Evolutionary conservation across 2,888 invertebrate genomes (phyloP).

Genomic region (Caenorhabditis virilis): DNA sequence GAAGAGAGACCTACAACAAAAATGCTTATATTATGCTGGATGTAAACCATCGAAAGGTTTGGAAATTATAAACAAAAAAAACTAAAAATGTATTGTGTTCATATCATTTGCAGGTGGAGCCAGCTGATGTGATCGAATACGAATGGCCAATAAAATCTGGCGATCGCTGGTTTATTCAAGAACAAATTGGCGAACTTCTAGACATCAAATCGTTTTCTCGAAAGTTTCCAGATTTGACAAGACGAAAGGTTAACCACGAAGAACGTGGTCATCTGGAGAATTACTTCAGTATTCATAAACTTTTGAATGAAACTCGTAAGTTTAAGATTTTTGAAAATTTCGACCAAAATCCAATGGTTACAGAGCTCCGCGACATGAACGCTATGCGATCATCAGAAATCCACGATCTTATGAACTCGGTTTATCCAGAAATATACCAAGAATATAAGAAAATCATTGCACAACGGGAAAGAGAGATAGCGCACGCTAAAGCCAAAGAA

Average conservation of each 20-base stretch:
- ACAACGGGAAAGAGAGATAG: conserved; percentile 69
- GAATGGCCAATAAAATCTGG: conserved; percentile 66
- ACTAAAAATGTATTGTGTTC: too few species aligned
- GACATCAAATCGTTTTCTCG: conserved; percentile 95
- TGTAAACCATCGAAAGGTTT: conserved; percentile 25
- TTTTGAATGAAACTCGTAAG: conserved; percentile 50
- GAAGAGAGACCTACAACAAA: conserved; percentile 12
- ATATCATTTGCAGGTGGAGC: conserved; percentile 25
- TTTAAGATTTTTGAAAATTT: conserved; percentile 4
- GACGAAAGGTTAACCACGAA: conserved; percentile 77
- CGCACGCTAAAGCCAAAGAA: conserved; percentile 70
- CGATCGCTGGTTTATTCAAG: conserved; percentile 75
- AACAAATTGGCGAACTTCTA: conserved; percentile 90
- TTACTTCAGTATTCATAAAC: conserved; percentile 73
- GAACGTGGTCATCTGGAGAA: conserved; percentile 84
- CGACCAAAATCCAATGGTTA: conserved; percentile 4
- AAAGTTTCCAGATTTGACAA: conserved; percentile 73
- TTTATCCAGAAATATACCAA: conserved; percentile 92
- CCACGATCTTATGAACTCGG: conserved; percentile 89
- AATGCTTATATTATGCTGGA: conserved; percentile 37
- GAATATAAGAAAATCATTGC: conserved; percentile 46
- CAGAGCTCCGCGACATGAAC: conserved; percentile 60
- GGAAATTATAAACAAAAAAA: background rate
- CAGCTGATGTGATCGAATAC: conserved; percentile 64
- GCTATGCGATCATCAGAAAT: conserved; percentile 75